These are phyloP conservation scores for Germaria angustata DNA, from an alignment of 2,888 invertebrate genomes.

Conservation along the genomic window DNA sequence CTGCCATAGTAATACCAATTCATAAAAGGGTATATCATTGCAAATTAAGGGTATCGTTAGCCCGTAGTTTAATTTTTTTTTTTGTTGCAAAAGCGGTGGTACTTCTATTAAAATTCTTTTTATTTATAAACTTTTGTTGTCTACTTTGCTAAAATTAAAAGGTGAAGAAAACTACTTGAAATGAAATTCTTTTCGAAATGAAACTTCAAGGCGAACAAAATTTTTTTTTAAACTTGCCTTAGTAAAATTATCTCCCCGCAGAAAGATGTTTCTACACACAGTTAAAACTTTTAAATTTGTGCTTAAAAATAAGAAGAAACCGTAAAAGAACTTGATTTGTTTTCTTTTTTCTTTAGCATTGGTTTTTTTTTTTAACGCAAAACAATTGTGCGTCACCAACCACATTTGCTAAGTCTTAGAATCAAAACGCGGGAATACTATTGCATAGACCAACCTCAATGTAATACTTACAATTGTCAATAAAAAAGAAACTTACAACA, in stretches of 20 bases:
- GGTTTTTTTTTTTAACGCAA: neutral
- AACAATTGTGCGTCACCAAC: conserved; percentile 20
- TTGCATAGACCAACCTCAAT: conserved; percentile 47
- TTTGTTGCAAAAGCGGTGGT: neutral
- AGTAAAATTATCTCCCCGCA: conserved; percentile 44
- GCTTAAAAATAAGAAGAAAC: conserved; percentile 23
- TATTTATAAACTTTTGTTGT: neutral
- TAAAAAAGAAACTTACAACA: conserved; percentile 51
- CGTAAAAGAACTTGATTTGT: conserved; percentile 40
- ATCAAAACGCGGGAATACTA: conserved; percentile 52
- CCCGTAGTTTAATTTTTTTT: too few relatives aligned
- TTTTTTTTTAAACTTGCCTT: conserved; percentile 22
- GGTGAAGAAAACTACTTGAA: neutral
- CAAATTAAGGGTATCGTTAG: too few relatives aligned
- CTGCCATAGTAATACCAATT: too few relatives aligned
- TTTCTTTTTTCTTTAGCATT: conserved; percentile 6
- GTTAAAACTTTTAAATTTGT: conserved; percentile 48
- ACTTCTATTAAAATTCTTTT: neutral
- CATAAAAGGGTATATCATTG: too few relatives aligned
- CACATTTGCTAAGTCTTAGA: conserved; percentile 33
- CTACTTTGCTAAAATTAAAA: neutral
- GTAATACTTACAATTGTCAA: conserved; percentile 63
- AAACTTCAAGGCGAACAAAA: neutral
- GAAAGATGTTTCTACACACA: conserved; percentile 29
- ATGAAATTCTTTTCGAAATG: neutral